Evolutionary conservation across 2,797 vertebrate species (phyloP).

Genomic region (Enteromius afrohamiltoni): DNA sequence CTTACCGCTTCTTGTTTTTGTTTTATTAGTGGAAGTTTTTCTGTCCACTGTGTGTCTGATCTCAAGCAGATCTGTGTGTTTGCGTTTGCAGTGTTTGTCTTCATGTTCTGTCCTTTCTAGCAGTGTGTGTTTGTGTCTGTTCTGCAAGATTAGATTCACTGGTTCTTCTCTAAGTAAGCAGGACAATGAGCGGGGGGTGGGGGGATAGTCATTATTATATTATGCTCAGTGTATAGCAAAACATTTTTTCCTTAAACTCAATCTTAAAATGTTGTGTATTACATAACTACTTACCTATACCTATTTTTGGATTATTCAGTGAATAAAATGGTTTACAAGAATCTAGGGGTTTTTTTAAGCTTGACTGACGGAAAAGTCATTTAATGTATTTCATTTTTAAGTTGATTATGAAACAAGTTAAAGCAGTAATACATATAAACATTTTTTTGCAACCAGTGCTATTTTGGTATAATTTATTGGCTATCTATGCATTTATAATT

Average conservation of each 20-base stretch:
- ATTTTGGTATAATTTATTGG: neutral
- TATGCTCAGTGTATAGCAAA: neutral
- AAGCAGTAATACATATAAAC: neutral
- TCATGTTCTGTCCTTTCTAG: neutral
- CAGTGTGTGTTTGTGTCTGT: neutral
- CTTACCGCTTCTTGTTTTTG: neutral
- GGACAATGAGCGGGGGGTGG: neutral
- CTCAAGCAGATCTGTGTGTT: constrained; percentile 13
- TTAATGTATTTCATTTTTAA: too few relatives aligned
- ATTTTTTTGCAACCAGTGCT: neutral
- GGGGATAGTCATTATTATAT: neutral
- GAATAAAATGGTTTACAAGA: neutral
- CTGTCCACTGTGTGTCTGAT: neutral
- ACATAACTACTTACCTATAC: too few relatives aligned
- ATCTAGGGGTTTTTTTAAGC: neutral
- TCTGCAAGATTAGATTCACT: constrained; percentile 14
- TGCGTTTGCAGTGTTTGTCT: neutral
- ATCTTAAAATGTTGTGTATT: neutral
- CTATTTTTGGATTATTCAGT: neutral
- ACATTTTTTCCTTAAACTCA: neutral
- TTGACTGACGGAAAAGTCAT: neutral
- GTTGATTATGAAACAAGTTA: neutral
- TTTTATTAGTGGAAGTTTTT: neutral
- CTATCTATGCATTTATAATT: neutral
- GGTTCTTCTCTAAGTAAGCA: neutral